phyloP scores from a whole-genome alignment of 2,888 invertebrate genomes.

The Limulus polyphemus region DNA sequence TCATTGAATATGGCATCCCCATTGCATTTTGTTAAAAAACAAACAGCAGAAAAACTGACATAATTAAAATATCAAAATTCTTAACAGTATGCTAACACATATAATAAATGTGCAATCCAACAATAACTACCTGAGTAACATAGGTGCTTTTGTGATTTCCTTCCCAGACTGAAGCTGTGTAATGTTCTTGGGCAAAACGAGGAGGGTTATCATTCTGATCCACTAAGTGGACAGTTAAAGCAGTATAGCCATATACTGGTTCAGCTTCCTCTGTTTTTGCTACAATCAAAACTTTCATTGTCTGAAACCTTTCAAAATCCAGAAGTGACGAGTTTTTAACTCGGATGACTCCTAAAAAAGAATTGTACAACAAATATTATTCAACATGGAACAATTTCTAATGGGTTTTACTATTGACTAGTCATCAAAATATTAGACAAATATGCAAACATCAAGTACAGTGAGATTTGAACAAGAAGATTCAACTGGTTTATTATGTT shows the following conservation, averaged over 20 bases:
- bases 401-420: no score
- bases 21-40: no score
- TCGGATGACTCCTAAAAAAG: slow-evolving; percentile 53
- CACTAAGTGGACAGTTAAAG: slow-evolving; percentile 61
- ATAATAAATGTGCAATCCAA: no score
- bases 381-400: no score
- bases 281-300: slow-evolving; percentile 54
- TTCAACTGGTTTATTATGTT: no score
- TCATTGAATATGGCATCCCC: no score
- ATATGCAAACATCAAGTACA: no score
- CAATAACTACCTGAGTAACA: slow-evolving; percentile 38
- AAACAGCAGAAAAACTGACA: no score
- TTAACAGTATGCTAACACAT: no score
- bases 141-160: slow-evolving; percentile 48
- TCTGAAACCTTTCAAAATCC: slow-evolving; percentile 60
- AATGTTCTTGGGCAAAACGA: slow-evolving; percentile 82
- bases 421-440: no score
- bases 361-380: slow-evolving; percentile 23
- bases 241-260: slow-evolving; percentile 70
- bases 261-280: slow-evolving; percentile 53
- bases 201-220: slow-evolving; percentile 84
- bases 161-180: slow-evolving; percentile 84
- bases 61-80: no score
- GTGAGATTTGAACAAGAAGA: no score
- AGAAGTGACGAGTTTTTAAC: slow-evolving; percentile 61